These are phyloP conservation scores for Oplegnathus fasciatus DNA, from an alignment of 2,113 vertebrate genomes.

Conservation along the genomic window DNA sequence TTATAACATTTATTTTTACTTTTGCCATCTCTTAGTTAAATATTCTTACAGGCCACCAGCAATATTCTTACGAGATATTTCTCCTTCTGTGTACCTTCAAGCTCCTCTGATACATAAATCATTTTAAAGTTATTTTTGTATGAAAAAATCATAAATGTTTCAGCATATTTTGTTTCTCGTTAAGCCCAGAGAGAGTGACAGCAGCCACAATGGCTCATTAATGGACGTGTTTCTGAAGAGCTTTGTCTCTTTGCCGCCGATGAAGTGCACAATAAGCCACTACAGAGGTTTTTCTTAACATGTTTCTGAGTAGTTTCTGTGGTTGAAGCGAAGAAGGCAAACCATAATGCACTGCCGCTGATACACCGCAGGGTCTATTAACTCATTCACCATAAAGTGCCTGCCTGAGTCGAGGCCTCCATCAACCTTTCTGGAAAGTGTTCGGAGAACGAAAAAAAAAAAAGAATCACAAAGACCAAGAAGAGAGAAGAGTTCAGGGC, in stretches of 20 bases:
- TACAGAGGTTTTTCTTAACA: constrained; percentile 51
- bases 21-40: background rate
- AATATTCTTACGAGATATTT: background rate
- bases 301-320: constrained; percentile 47
- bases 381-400: constrained; percentile 51
- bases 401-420: constrained; percentile 40
- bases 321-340: constrained; percentile 31
- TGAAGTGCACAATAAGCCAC: background rate
- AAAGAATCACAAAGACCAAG: background rate
- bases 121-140: background rate
- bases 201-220: constrained; percentile 33
- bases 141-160: constrained; percentile 28
- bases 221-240: background rate
- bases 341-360: constrained; percentile 24
- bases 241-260: background rate
- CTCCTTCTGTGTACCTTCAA: background rate
- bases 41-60: background rate
- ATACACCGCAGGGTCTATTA: constrained; percentile 42
- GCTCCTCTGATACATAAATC: constrained; percentile 29
- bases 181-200: background rate
- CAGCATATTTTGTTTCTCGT: constrained; percentile 18
- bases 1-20: background rate
- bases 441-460: background rate
- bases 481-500: constrained; percentile 7
- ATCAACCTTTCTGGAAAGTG: constrained; percentile 38